Evolutionary conservation across 1,140 invertebrate species (phyloP).

Genomic region (Mactra quadrangularis): DNA sequence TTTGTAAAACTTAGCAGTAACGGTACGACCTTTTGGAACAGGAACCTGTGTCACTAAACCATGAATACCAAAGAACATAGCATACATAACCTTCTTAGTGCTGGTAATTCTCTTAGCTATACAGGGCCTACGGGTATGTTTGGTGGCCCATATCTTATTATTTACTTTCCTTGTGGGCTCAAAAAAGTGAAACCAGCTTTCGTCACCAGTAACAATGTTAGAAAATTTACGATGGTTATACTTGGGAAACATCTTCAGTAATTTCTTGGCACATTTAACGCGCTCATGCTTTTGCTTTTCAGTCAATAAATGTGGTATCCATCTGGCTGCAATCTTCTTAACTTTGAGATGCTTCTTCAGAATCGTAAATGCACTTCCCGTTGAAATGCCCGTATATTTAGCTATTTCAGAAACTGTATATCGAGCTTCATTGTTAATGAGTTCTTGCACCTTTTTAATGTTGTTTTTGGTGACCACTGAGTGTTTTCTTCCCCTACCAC

Average conservation of each 20-base stretch:
- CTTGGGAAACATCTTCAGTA: slow-evolving; percentile 11
- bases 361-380: too few relatives aligned
- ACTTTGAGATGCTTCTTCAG: too few relatives aligned
- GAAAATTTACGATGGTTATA: background rate
- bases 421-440: background rate
- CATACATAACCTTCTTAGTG: slow-evolving; percentile 16
- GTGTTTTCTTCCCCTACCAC: too few relatives aligned
- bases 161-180: slow-evolving; percentile 23
- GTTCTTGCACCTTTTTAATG: too few relatives aligned
- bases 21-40: too few relatives aligned
- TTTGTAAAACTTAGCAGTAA: too few relatives aligned
- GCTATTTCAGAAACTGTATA: background rate
- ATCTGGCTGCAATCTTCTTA: slow-evolving; percentile 22
- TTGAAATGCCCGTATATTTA: background rate
- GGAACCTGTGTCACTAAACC: too few relatives aligned
- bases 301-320: too few relatives aligned
- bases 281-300: background rate
- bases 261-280: slow-evolving; percentile 1
- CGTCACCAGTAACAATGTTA: slow-evolving; percentile 13
- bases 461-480: too few relatives aligned
- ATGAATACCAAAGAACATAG: too few relatives aligned
- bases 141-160: slow-evolving; percentile 38
- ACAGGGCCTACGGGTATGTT: too few relatives aligned
- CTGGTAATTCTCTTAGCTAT: background rate
- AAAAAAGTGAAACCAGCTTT: slow-evolving; percentile 43